Evolutionary conservation across 2,113 vertebrate genomes (phyloP).

Genomic region (Cyanoramphus novaezelandiae): DNA sequence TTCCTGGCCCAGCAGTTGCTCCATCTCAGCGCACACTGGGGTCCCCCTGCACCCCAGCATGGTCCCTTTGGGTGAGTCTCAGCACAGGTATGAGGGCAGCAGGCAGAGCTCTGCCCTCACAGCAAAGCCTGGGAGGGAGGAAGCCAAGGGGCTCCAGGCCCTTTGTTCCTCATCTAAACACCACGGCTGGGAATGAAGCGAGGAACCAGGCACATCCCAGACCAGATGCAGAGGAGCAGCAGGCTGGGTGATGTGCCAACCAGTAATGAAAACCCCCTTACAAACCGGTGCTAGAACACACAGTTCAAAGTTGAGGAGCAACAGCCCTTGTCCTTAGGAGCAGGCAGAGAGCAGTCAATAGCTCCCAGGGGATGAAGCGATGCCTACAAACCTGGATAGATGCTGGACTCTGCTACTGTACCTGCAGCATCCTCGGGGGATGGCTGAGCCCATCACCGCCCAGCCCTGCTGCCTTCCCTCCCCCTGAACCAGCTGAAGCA

Average conservation of each 20-base stretch:
- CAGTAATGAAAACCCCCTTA: neutral
- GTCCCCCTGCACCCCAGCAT: neutral
- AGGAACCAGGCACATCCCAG: neutral
- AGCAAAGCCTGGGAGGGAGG: neutral
- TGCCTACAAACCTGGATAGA: neutral
- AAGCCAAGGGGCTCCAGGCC: accelerated
- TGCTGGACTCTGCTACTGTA: neutral
- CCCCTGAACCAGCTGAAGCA: neutral
- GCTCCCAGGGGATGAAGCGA: accelerated
- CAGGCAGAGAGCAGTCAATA: neutral
- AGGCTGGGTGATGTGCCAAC: neutral
- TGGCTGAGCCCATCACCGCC: neutral
- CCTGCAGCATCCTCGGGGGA: neutral
- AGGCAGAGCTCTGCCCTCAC: neutral
- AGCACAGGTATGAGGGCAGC: accelerated
- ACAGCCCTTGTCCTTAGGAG: neutral
- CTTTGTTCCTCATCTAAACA: neutral
- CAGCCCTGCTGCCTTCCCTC: neutral
- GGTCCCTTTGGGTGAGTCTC: accelerated
- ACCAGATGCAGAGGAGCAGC: neutral
- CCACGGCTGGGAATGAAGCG: accelerated
- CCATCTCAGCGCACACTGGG: neutral
- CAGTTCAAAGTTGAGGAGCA: neutral
- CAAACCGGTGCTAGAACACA: neutral
- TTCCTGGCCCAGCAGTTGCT: neutral